Evolutionary conservation across 2,113 vertebrate genomes (phyloP), one percentile per base, ranked within the genome.

Genomic region (Reinhardtius hippoglossoides): DNA sequence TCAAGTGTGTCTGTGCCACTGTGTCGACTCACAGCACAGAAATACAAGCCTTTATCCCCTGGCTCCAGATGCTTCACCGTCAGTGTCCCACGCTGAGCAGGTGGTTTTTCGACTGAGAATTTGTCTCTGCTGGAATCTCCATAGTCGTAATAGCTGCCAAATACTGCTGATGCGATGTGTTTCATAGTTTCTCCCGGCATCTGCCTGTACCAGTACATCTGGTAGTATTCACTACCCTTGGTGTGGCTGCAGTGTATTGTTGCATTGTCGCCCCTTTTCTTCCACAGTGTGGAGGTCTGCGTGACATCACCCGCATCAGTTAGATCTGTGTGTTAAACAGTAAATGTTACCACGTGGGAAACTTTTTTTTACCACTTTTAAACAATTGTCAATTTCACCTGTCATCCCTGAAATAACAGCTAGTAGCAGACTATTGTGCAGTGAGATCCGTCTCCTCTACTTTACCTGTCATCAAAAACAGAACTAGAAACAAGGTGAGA

Each of bases 151-250:
- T 10, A 12, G 40, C 40, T 2, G 40, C 40, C 40, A 13, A 3
- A 10, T 13, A 42, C 12, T 3, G 16, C 2, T 35, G 27, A 37
- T 0, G 2, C 40, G 0, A 90, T 69, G 0, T 50, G 86, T n/a
- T 55, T 70, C 69, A 93, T 88, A 0, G 58, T 42, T 75, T 90
- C 55, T 64, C 84, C 88, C 10, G 81, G 84, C 16, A 62, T 81
- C 71, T 93, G 93, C 60, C 61, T 66, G 80, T 78, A 93, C 92
- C 91, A 89, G 83, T 89, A 89, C 86, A 92, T 91, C 27, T 78
- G 46, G n/a, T 1, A 1, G 16, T 9, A 48, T 1, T 3, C 0
- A 15, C 2, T 0, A 48, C 27, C 57, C 37, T 62, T 40, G 9
- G 37, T 73, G 27, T 89, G 87, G 0, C 48, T 67, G 67, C 86